Evolutionary conservation across 2,797 vertebrate species (phyloP).

Genomic region (Gymnodraco acuticeps): DNA sequence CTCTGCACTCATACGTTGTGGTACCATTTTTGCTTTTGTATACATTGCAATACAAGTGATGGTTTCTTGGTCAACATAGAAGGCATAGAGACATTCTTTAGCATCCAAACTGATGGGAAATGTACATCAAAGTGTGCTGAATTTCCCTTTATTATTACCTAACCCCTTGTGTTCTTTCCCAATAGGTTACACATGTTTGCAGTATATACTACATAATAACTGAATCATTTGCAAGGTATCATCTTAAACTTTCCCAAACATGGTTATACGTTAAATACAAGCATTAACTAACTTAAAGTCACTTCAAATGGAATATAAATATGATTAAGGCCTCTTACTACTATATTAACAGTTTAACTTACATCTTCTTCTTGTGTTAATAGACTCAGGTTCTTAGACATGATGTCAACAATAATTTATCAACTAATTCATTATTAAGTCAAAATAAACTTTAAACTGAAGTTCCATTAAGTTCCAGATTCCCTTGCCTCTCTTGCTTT

Average conservation of each 20-base stretch:
- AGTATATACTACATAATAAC: neutral
- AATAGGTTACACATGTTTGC: neutral
- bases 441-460: conserved; percentile 14
- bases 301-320: neutral
- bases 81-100: no score
- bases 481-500: neutral
- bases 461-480: conserved; percentile 19
- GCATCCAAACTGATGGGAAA: no score
- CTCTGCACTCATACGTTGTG: no score
- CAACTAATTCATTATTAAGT: neutral
- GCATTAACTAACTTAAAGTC: neutral
- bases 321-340: neutral
- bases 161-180: neutral
- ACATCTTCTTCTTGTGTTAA: neutral
- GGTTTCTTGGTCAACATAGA: no score
- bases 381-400: neutral
- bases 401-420: neutral
- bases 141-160: no score
- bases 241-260: neutral
- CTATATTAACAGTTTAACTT: neutral
- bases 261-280: neutral
- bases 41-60: no score
- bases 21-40: no score
- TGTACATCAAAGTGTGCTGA: no score
- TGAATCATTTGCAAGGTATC: neutral